Evolutionary conservation across 1,140 invertebrate genomes (phyloP), one percentile per base, ranked within the genome.

Genomic region (Lepidurus couesii): DNA sequence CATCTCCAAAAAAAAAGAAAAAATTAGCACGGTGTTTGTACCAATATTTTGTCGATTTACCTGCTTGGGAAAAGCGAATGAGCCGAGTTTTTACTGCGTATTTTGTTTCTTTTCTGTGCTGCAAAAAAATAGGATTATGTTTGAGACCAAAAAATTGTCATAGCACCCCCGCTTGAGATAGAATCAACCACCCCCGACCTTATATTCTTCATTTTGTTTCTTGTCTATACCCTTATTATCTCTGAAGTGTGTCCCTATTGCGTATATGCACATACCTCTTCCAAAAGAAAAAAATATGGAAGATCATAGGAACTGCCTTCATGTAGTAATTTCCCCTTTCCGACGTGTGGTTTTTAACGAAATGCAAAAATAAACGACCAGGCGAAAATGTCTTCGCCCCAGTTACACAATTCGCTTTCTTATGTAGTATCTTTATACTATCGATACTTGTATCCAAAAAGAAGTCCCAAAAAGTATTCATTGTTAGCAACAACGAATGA

Each of bases 1-100:
- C 53, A 65, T 13, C 53, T 65, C 53, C 53, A 65, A 65, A 34
- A 34, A 34, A 34, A 34, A 34, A 34, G 4, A 34, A 34, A 4
- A 34, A 65, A 65, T 65, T 65, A 65, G n/a, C 53, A 21, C 53
- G 16, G 21, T 65, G 53, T 65, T 21, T 13, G 53, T 21, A 65
- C 8, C 53, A 21, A 34, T 34, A 0, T 65, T 65, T 11, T 65
- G 53, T n/a, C 16, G 16, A 21, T 47, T 10, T 65, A 13, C 21
- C 53, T 65, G 53, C 53, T 65, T 65, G 53, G n/a, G 53, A 21
- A 65, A 65, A 65, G 53, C 53, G 21, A 65, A 65, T 65, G 53
- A 65, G 53, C 53, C n/a, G n/a, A 65, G n/a, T 65, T 65, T 65
- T 65, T 65, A 65, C 21, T 65, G 53, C n/a, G 16, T 9, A 65